Evolutionary conservation across 2,888 invertebrate species (phyloP), one percentile per base, ranked within the genome.

Genomic region (Proisotoma minuta): DNA sequence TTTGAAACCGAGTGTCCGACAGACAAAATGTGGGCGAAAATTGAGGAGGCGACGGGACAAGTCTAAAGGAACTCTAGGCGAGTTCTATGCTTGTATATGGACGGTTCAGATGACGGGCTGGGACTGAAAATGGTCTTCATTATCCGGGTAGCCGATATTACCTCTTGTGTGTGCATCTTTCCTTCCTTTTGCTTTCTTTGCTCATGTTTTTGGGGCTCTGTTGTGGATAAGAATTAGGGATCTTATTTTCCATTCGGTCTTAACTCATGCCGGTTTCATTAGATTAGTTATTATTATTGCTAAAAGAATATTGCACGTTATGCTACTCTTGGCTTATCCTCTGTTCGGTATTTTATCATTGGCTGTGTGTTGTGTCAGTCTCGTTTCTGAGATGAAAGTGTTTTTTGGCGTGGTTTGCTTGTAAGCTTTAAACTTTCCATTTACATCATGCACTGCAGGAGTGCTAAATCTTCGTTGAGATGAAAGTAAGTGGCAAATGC

Each of bases 31-130:
- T n/a, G n/a, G n/a, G n/a, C n/a, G n/a, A n/a, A n/a, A n/a, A n/a
- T n/a, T 43, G 43, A 28, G 40, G 39, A 43, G 24, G 27, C 47
- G 47, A 51, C 48, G 53, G 53, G 59, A 63, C 66, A 63, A 65
- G 43, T 62, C 61, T 62, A 65, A 61, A 58, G 47, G 50, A 54
- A 65, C 34, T 29, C 59, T 60, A 40, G 58, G 56, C 53, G 43
- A 29, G 61, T 61, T 62, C 63, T 57, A 63, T 67, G 62, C 56
- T 62, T 62, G 59, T n/a, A n/a, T n/a, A n/a, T 64, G 62, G 60
- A 57, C 62, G 53, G 51, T 40, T 67, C 64, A 52, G 62, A 60
- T 67, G 67, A 64, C 62, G 64, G 62, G 62, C 62, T 67, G 53
- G 67, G 63, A 67, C 67, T 67, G 67, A 64, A 60, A 48, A 60